Base-by-base conservation (phyloP, 2,888 invertebrate species). In the Acleris holmiana region DNA sequence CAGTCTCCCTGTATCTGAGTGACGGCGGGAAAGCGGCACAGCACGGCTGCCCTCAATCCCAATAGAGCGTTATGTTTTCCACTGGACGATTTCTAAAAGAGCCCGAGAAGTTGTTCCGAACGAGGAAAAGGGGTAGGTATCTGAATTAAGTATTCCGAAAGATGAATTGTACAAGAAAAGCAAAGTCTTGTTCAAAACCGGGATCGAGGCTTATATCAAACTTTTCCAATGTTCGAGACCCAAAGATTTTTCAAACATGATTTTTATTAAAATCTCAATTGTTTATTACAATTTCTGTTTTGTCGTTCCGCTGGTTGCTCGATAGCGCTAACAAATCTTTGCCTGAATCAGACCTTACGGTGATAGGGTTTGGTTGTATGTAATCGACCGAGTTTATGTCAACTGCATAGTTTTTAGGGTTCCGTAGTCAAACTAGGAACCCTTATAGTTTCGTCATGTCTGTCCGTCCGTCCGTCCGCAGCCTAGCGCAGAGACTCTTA, bases 121-220 rank as follows among this genome's bases (percentile, higher is more conserved):
- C 82, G 84, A 85, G 83, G 84, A 87, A 89, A 89, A 86, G 87
- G 87, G 87, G 86, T 85, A 84, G 81, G 55, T 65, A 60, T 87
- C 86, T 86, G 83, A 83, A 89, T 88, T 88, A 88, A 88, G 85
- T 89, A 89, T 89, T 88, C 85, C 78, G 80, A 89, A 88, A 89
- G 88, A 86, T 78, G 82, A 86, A 85, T 86, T 86, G 88, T 87
- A 87, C 85, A 85, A 86, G 88, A 88, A 89, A 89, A 89, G 89
- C 89, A 89, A 89, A 89, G 85, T 85, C 89, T 86, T 89, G 90
- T 90, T 87, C 86, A 84, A 86, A 85, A 80, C 70, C 80, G 80
- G 77, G 77, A 78, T 81, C 80, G 82, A 78, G 81, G 82, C 84
- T 85, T 87, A 84, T 83, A 85, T 85, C 78, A 83, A 86, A 89